Evolutionary conservation across 2,113 vertebrate genomes (phyloP).

Genomic region (Dromas ardeola): DNA sequence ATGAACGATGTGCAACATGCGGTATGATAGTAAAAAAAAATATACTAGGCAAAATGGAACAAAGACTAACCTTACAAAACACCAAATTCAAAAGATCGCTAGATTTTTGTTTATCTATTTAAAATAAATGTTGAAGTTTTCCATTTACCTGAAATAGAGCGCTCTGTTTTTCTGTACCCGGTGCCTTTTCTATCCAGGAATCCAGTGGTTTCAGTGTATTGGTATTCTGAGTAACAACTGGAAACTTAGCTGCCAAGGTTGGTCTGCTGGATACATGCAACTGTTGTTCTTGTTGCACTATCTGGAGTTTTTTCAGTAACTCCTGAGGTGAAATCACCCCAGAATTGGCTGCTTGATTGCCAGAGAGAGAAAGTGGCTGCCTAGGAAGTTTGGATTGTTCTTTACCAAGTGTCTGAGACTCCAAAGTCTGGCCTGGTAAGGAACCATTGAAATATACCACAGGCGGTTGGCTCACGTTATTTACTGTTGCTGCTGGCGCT

Average conservation of each 20-base stretch:
- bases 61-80: background rate
- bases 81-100: background rate
- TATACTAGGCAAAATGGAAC: background rate
- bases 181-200: conserved; percentile 67
- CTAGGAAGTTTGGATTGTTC: conserved; percentile 50
- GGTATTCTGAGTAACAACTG: conserved; percentile 60
- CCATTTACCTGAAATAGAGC: conserved; percentile 82
- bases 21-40: background rate
- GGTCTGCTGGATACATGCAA: conserved; percentile 67
- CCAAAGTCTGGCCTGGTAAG: conserved; percentile 48
- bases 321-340: conserved; percentile 86
- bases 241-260: conserved; percentile 85
- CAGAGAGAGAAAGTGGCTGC: conserved; percentile 26
- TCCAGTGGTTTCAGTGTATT: conserved; percentile 46
- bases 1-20: accelerated
- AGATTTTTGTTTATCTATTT: background rate
- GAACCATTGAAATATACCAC: conserved; percentile 69
- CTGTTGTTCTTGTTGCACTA: conserved; percentile 89
- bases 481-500: background rate
- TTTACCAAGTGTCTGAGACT: conserved; percentile 22
- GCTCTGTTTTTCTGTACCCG: conserved; percentile 68
- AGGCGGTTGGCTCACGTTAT: conserved; percentile 49
- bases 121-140: background rate
- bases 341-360: conserved; percentile 39
- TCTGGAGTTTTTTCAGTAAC: conserved; percentile 87